Evolutionary conservation across 2,113 vertebrate species (phyloP).

Genomic region (Laticauda colubrina): DNA sequence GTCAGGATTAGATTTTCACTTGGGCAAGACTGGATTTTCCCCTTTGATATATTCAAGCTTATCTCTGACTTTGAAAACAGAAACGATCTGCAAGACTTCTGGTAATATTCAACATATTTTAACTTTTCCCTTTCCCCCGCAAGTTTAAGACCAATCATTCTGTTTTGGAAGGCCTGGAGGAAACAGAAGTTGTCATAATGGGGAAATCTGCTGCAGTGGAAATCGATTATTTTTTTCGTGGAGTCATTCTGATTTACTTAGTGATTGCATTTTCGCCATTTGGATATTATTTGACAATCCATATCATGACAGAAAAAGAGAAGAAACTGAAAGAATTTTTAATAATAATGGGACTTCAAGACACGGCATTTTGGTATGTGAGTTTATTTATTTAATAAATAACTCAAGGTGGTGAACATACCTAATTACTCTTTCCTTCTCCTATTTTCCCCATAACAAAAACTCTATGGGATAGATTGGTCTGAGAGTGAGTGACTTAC

Average conservation of each 20-base stretch:
- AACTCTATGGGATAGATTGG: background rate
- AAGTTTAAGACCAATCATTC: constrained; percentile 90
- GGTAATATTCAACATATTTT: background rate
- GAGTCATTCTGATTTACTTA: constrained; percentile 92
- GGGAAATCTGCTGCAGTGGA: constrained; percentile 86
- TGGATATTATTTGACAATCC: constrained; percentile 92
- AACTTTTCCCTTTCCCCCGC: constrained; percentile 2
- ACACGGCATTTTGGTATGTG: constrained; percentile 93
- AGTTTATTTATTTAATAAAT: accelerated
- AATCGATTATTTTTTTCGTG: constrained; percentile 87
- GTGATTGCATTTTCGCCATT: constrained; percentile 95
- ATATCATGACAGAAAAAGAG: constrained; percentile 94
- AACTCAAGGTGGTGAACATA: background rate
- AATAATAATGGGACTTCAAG: constrained; percentile 92
- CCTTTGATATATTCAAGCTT: background rate
- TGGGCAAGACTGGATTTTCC: background rate
- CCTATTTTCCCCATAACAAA: background rate
- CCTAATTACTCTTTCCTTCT: background rate
- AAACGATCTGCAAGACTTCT: background rate
- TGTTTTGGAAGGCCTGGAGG: constrained; percentile 78
- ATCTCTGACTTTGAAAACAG: background rate
- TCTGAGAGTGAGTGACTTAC: background rate
- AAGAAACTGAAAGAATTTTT: constrained; percentile 92
- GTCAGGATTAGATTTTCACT: background rate
- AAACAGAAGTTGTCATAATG: constrained; percentile 83